Percentiles rank a stretch among this genome's conserved stretches.
Conservation (phyloP, 2,888 invertebrate species). For the Caenorhabditis sp. region DNA sequence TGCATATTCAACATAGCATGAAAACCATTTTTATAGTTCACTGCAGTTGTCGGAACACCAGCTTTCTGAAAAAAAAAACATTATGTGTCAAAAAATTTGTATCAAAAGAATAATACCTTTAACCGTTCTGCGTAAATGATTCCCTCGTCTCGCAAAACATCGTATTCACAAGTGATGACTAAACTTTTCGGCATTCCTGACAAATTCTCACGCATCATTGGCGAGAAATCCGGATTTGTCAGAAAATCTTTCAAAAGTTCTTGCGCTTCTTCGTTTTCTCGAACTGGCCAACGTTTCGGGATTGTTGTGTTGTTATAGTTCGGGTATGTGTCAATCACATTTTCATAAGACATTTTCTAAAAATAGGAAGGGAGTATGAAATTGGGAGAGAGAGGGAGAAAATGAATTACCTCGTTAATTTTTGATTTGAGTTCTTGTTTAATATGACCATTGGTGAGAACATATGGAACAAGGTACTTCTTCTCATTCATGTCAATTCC, state of each 20-base stretch:
- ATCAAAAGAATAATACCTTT: no score
- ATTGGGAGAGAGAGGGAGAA: neutral
- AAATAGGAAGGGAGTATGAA: neutral
- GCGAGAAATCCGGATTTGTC: conserved; percentile 69
- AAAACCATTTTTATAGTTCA: conserved; percentile 55
- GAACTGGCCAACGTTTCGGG: conserved; percentile 14
- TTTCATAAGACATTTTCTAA: conserved; percentile 5
- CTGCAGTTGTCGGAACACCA: conserved; percentile 63
- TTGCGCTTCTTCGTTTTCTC: conserved; percentile 30
- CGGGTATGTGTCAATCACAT: conserved; percentile 9
- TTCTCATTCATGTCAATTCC: conserved; percentile 49
- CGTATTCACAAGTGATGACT: conserved; percentile 72
- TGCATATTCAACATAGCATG: conserved; percentile 64
- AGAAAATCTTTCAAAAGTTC: conserved; percentile 46
- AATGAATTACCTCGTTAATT: neutral
- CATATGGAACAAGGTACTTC: conserved; percentile 26
- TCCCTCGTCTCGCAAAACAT: conserved; percentile 72
- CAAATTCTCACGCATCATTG: conserved; percentile 69
- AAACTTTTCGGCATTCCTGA: conserved; percentile 69
- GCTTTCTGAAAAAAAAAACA: conserved; percentile 39
- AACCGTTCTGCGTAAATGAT: conserved; percentile 71
- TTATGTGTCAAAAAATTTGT: no score
- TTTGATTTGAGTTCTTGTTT: neutral
- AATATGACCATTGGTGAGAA: conserved; percentile 54
- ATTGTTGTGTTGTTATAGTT: conserved; percentile 26